Evolutionary conservation across 2,797 vertebrate genomes (phyloP).

Genomic region (Melanotaenia pygmaea): DNA sequence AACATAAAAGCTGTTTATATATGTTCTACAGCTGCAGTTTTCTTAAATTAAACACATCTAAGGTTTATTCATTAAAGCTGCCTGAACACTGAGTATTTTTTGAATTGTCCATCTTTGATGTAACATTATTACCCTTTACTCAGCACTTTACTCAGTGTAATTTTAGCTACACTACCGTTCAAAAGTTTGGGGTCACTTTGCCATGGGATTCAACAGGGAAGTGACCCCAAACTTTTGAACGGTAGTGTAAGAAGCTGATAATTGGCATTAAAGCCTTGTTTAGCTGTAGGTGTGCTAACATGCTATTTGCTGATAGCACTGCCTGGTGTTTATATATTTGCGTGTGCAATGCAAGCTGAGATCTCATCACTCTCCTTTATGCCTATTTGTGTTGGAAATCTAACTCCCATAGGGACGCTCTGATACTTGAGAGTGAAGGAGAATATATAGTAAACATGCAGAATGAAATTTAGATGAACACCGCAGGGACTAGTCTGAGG

Average conservation of each 20-base stretch:
- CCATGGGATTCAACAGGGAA: too few relatives aligned
- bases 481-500: conserved; percentile 45
- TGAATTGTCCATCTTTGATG: conserved; percentile 6
- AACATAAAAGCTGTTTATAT: background rate
- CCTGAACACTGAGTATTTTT: background rate
- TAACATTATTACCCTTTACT: conserved; percentile 22
- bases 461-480: conserved; percentile 40
- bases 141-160: conserved; percentile 9
- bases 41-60: conserved; percentile 19
- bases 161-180: conserved; percentile 13
- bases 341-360: conserved; percentile 37
- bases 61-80: conserved; percentile 24
- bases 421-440: conserved; percentile 31
- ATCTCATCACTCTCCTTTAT: conserved; percentile 69
- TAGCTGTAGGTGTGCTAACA: conserved; percentile 50
- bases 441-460: conserved; percentile 51
- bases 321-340: conserved; percentile 49
- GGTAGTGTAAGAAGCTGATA: conserved; percentile 8
- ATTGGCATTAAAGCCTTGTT: conserved; percentile 51
- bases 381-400: conserved; percentile 65
- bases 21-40: background rate
- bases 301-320: conserved; percentile 45
- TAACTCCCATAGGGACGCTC: conserved; percentile 40
- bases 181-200: too few relatives aligned
- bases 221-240: too few relatives aligned